Conservation (phyloP, 2,888 invertebrate genomes). For the Bugulina stolonifera region DNA sequence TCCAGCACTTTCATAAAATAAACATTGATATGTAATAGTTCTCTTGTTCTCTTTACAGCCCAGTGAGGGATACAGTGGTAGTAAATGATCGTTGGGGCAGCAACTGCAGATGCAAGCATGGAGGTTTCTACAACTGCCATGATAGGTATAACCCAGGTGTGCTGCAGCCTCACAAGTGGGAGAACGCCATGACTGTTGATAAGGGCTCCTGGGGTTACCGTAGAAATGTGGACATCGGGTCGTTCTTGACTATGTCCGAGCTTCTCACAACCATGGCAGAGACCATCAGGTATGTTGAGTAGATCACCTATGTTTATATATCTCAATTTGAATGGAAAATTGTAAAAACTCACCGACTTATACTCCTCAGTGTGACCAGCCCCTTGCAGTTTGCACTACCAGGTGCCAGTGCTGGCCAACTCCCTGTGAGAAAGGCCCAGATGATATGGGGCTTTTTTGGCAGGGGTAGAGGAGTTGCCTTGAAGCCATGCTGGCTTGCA, state of each 20-base stretch:
- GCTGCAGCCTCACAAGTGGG: constrained; percentile 74
- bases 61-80: constrained; percentile 76
- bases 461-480: no score
- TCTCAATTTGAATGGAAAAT: no score
- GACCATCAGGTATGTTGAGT: constrained; percentile 51
- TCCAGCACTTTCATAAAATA: no score
- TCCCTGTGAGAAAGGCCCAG: no score
- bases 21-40: no score
- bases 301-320: no score
- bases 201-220: constrained; percentile 61
- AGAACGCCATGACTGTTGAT: constrained; percentile 89
- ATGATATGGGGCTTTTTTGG: no score
- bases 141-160: constrained; percentile 60
- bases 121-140: constrained; percentile 77
- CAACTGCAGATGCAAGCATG: constrained; percentile 73
- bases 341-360: no score
- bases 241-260: constrained; percentile 55
- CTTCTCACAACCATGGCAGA: constrained; percentile 55
- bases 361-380: no score
- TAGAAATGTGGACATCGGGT: constrained; percentile 43
- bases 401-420: no score
- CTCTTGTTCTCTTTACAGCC: constrained; percentile 35
- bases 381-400: no score
- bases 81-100: constrained; percentile 91
- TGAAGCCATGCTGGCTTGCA: no score